phyloP scores from a whole-genome alignment of 2,797 vertebrate genomes.

The Sebastes variabilis region DNA sequence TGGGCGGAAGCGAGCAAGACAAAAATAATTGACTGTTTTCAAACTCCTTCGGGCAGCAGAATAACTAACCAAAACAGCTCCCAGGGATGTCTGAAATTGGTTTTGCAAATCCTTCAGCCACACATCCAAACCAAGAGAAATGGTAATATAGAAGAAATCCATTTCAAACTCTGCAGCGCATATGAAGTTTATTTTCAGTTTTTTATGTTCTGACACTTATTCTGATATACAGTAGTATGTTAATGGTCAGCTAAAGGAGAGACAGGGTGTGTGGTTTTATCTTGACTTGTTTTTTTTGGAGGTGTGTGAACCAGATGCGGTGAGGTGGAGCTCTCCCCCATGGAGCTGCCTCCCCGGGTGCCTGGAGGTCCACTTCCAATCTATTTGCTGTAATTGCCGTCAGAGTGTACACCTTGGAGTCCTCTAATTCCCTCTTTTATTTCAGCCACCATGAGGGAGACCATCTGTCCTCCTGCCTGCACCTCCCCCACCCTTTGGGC shows the following conservation, averaged over 20 bases:
- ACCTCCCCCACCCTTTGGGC: slow-evolving; percentile 70
- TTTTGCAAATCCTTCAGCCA: slow-evolving; percentile 72
- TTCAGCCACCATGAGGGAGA: slow-evolving; percentile 95
- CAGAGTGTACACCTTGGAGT: slow-evolving; percentile 95
- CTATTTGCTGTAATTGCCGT: slow-evolving; percentile 99
- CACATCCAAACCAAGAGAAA: slow-evolving; percentile 66
- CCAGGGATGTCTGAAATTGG: slow-evolving; percentile 76
- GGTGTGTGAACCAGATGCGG: slow-evolving; percentile 90
- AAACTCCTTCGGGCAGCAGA: slow-evolving; percentile 80
- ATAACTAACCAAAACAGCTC: slow-evolving; percentile 82
- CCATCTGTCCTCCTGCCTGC: slow-evolving; percentile 92
- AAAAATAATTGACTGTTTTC: slow-evolving; percentile 87
- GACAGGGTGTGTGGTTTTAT: slow-evolving; percentile 70
- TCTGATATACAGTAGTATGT: slow-evolving; percentile 39
- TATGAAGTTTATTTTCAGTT: slow-evolving; percentile 58
- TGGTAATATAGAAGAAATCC: slow-evolving; percentile 66
- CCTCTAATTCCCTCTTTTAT: slow-evolving; percentile 98
- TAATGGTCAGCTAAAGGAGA: slow-evolving; percentile 51
- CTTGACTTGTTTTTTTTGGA: slow-evolving; percentile 79
- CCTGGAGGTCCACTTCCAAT: slow-evolving; percentile 93
- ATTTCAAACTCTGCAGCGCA: slow-evolving; percentile 61
- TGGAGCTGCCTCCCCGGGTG: slow-evolving; percentile 82
- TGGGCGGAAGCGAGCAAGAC: slow-evolving; percentile 83
- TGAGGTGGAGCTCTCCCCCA: slow-evolving; percentile 90
- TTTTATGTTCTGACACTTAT: slow-evolving; percentile 38